These are phyloP conservation scores for Globicephala melas DNA, from an alignment of 2,113 vertebrate genomes.

Conservation along the genomic window DNA sequence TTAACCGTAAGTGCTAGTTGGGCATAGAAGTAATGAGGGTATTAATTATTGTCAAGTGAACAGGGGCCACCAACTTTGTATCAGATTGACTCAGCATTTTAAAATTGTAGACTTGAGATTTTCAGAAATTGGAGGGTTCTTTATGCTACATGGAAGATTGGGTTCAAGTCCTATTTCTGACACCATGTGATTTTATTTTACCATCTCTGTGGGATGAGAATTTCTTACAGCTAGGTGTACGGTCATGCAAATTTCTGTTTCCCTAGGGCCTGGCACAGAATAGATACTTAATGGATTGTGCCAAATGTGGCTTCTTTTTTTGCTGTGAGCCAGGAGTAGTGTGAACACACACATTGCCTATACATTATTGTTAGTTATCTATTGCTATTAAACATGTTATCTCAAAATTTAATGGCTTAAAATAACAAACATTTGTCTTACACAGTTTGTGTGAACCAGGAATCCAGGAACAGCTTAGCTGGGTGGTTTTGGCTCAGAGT, in stretches of 20 bases:
- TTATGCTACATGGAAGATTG: background rate
- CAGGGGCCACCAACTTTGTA: background rate
- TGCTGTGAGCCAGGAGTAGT: background rate
- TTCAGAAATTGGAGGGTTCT: background rate
- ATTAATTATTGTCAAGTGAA: background rate
- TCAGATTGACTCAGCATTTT: background rate
- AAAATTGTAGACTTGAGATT: background rate
- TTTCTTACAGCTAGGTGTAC: background rate
- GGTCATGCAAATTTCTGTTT: background rate
- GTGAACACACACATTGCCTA: background rate
- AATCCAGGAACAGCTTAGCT: background rate
- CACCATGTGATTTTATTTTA: background rate
- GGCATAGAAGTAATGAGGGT: background rate
- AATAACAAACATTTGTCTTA: slow-evolving; percentile 7
- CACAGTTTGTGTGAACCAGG: background rate
- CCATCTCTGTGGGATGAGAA: background rate
- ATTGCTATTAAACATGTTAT: background rate
- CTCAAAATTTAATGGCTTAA: background rate
- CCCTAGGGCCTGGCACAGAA: background rate
- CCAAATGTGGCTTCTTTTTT: slow-evolving; percentile 5
- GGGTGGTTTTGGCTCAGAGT: background rate
- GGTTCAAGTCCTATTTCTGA: background rate
- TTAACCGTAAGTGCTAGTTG: background rate
- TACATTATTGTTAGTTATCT: slow-evolving; percentile 2
- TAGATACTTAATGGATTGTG: background rate